These are phyloP conservation scores for Belgica antarctica DNA, from an alignment of 2,888 invertebrate species.

Conservation along the genomic window DNA sequence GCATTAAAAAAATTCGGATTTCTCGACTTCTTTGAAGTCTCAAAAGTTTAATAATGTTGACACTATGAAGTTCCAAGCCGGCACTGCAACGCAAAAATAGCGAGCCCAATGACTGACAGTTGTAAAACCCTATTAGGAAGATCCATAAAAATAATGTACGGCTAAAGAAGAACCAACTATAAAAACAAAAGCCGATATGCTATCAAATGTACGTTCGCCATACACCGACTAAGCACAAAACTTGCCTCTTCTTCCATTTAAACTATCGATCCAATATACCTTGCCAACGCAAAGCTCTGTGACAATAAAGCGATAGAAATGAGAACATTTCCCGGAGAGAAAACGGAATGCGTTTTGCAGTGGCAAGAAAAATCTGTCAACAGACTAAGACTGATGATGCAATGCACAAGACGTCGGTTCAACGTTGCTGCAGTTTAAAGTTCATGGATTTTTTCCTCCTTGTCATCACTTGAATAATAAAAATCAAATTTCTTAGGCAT, in stretches of 20 bases:
- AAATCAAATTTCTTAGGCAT: background rate
- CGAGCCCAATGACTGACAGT: too few species aligned
- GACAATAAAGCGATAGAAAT: slow-evolving; percentile 17
- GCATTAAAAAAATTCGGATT: too few species aligned
- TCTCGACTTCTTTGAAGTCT: too few species aligned
- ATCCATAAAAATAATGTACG: background rate
- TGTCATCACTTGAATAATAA: background rate
- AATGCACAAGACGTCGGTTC: background rate
- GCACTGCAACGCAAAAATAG: too few species aligned
- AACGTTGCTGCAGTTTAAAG: slow-evolving; percentile 15
- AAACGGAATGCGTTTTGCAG: background rate
- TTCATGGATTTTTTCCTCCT: background rate
- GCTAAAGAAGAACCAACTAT: background rate
- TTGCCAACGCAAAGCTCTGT: slow-evolving; percentile 41
- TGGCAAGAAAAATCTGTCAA: background rate
- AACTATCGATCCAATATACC: slow-evolving; percentile 42
- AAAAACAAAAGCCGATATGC: slow-evolving; percentile 1
- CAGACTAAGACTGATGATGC: background rate
- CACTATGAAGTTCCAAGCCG: too few species aligned
- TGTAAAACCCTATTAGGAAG: too few species aligned
- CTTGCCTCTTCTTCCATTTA: slow-evolving; percentile 20
- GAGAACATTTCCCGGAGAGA: background rate
- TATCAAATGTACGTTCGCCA: background rate
- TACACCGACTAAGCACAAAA: background rate
- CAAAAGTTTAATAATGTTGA: too few species aligned